A percentile compares a stretch with the other conserved stretches of the same genome.
Evolutionary conservation across 2,888 invertebrate species (phyloP).

Genomic region (Drosophila histrio): DNA sequence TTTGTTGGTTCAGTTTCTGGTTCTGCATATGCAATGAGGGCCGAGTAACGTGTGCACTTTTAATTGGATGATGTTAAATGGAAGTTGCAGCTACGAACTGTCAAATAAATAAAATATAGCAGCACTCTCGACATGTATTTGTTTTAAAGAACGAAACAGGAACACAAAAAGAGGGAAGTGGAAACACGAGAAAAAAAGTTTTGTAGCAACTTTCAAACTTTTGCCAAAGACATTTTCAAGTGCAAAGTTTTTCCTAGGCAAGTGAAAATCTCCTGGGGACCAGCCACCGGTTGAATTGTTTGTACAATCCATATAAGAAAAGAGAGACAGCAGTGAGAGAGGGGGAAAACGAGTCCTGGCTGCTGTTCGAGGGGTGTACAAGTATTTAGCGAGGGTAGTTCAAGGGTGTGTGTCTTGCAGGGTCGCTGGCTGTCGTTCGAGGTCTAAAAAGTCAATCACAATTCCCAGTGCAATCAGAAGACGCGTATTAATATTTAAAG

Average conservation of each 20-base stretch:
- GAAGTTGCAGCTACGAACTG: slow-evolving; percentile 21
- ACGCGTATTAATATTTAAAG: slow-evolving; percentile 83
- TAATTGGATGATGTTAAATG: slow-evolving; percentile 52
- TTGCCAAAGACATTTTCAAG: slow-evolving; percentile 67
- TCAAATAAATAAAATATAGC: slow-evolving; percentile 53
- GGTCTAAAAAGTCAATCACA: slow-evolving; percentile 83
- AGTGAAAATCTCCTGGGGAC: slow-evolving; percentile 52
- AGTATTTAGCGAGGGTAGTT: slow-evolving; percentile 44
- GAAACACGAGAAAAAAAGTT: slow-evolving; percentile 10
- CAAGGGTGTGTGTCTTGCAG: slow-evolving; percentile 21
- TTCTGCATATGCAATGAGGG: slow-evolving; percentile 50
- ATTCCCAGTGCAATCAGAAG: slow-evolving; percentile 82
- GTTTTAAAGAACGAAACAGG: slow-evolving; percentile 15
- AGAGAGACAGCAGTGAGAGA: neutral
- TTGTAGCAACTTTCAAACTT: slow-evolving; percentile 58
- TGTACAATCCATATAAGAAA: slow-evolving; percentile 15
- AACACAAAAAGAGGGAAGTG: neutral
- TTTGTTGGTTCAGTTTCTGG: slow-evolving; percentile 8
- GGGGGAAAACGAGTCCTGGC: neutral
- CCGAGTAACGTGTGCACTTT: slow-evolving; percentile 29
- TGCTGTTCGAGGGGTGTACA: slow-evolving; percentile 1
- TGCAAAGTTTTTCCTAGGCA: slow-evolving; percentile 66
- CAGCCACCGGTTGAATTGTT: slow-evolving; percentile 61
- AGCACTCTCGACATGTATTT: slow-evolving; percentile 34
- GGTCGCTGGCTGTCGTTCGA: slow-evolving; percentile 22